A percentile compares a stretch with the other conserved stretches of the same genome.
Evolutionary conservation across 2,113 vertebrate species (phyloP).

Genomic region (Corynorhinus townsendii): DNA sequence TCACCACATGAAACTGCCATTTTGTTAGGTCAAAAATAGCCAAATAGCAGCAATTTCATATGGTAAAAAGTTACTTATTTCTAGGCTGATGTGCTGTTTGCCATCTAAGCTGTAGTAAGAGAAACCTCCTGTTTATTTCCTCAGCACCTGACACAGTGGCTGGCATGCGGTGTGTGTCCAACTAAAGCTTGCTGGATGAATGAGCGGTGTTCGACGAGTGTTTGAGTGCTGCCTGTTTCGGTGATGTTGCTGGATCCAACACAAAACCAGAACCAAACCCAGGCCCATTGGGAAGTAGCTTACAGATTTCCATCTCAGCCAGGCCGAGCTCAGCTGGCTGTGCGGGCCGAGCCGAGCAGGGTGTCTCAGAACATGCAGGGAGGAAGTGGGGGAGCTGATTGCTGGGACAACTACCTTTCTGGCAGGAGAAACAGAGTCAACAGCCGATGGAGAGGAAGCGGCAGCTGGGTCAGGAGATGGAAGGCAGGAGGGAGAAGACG

Average conservation of each 20-base stretch:
- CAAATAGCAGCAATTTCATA: neutral
- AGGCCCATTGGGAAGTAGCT: neutral
- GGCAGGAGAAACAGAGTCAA: slow-evolving; percentile 75
- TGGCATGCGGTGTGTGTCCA: neutral
- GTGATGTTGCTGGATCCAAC: neutral
- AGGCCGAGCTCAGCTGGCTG: neutral
- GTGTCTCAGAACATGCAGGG: neutral
- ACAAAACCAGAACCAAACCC: neutral
- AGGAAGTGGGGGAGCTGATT: neutral
- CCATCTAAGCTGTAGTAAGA: neutral
- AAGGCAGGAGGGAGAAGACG: slow-evolving; percentile 78
- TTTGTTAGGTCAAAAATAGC: neutral
- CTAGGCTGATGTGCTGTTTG: neutral
- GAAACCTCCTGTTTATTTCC: neutral
- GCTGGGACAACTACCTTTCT: slow-evolving; percentile 80
- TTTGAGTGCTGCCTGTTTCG: neutral
- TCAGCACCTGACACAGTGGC: neutral
- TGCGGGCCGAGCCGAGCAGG: neutral
- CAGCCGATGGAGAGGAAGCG: slow-evolving; percentile 80
- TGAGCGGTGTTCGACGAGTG: neutral
- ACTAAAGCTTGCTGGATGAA: neutral
- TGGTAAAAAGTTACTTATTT: neutral
- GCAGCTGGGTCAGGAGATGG: slow-evolving; percentile 82
- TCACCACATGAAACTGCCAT: neutral
- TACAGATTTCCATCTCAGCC: neutral